phyloP scores from a whole-genome alignment of 2,797 vertebrate species.

The Spinus olivaceus region DNA sequence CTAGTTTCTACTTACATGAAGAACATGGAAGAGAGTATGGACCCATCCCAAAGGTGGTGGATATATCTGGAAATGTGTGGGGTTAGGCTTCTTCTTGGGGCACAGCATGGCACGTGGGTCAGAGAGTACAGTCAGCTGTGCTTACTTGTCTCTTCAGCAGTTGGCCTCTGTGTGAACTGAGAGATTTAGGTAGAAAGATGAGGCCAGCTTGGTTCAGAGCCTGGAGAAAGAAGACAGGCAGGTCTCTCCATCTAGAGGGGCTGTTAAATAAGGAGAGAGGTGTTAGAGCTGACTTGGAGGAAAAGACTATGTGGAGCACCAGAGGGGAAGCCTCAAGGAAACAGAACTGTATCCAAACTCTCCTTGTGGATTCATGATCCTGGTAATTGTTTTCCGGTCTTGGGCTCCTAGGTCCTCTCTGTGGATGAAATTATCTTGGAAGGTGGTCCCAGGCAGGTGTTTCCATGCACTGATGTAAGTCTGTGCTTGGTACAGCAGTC shows the following conservation, averaged over 20 bases:
- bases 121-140: not conserved
- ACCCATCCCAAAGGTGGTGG: not conserved
- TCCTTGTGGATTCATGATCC: not conserved
- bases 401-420: not conserved
- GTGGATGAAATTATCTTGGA: not conserved
- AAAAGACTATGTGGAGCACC: not conserved
- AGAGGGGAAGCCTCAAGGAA: not conserved
- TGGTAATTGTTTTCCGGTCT: not conserved
- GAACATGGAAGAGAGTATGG: not conserved
- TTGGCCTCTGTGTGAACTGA: not conserved
- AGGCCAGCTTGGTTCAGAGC: not conserved
- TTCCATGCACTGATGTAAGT: not conserved
- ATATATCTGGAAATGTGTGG: not conserved
- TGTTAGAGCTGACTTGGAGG: not conserved
- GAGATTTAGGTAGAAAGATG: not conserved
- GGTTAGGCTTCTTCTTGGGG: not conserved
- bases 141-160: not conserved
- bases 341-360: not conserved
- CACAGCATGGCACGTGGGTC: accelerated
- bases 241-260: not conserved
- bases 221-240: not conserved
- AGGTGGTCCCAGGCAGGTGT: not conserved
- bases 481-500: not conserved
- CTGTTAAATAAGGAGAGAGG: not conserved
- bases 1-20: not conserved